Percentiles rank a stretch among this genome's conserved stretches.
Conservation (phyloP, 2,113 vertebrate species). For the Phaetusa simplex region DNA sequence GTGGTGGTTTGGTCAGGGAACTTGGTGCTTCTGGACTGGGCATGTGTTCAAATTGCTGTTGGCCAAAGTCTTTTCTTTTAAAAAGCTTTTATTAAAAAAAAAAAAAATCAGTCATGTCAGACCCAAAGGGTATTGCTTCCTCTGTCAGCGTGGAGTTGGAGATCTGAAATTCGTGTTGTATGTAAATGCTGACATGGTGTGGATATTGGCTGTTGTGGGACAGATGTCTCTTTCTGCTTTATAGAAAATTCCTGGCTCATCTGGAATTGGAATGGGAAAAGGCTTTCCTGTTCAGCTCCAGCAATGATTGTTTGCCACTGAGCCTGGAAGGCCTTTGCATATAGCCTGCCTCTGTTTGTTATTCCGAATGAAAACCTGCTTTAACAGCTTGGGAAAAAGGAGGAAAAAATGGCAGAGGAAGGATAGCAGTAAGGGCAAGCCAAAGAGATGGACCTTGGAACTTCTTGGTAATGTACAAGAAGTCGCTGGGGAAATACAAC, state of each 20-base stretch:
- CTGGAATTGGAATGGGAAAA: neutral
- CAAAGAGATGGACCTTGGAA: neutral
- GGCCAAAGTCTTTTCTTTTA: neutral
- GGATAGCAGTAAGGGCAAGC: neutral
- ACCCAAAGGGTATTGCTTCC: neutral
- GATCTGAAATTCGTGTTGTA: rapidly evolving
- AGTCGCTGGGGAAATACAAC: neutral
- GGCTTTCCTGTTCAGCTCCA: neutral
- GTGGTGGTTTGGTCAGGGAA: neutral
- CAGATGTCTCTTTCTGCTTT: neutral
- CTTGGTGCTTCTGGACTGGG: neutral
- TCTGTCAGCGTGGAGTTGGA: neutral
- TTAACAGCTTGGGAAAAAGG: neutral
- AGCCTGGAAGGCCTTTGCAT: neutral
- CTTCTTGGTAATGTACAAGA: neutral
- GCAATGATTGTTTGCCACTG: rapidly evolving
- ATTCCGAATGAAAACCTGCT: neutral
- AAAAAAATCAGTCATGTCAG: neutral
- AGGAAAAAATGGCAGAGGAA: neutral
- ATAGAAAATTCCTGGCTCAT: rapidly evolving
- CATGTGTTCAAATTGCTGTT: neutral
- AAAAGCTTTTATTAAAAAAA: neutral
- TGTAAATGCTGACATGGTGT: neutral
- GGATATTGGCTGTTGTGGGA: neutral
- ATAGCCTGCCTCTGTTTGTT: neutral